Conservation (phyloP, 2,888 invertebrate genomes). For the Coronaproctus castanopsis region DNA sequence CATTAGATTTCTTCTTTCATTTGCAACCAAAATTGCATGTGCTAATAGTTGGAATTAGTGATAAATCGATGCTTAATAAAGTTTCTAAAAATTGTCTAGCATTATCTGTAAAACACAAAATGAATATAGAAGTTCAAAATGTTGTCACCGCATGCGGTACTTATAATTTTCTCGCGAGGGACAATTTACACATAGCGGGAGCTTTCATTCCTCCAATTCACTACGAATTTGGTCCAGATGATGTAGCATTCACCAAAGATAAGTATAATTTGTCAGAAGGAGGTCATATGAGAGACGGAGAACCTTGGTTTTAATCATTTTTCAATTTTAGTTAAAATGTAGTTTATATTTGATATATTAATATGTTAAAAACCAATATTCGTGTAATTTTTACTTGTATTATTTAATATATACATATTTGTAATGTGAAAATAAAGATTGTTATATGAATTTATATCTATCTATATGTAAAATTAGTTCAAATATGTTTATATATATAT, state of each 20-base stretch:
- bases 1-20: constrained; percentile 52
- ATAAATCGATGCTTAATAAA: background rate
- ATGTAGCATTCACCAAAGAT: background rate
- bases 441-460: too few relatives aligned
- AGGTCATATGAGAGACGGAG: background rate
- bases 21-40: constrained; percentile 59
- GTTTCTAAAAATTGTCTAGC: background rate
- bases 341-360: too few relatives aligned
- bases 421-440: too few relatives aligned
- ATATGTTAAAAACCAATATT: too few relatives aligned
- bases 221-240: background rate
- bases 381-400: too few relatives aligned
- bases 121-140: background rate
- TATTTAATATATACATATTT: too few relatives aligned
- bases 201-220: background rate
- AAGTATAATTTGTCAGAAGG: background rate
- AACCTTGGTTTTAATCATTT: background rate
- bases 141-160: background rate
- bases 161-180: background rate
- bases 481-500: too few relatives aligned
- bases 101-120: background rate
- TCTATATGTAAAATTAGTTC: too few relatives aligned
- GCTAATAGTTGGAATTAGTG: background rate
- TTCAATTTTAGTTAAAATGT: too few relatives aligned
- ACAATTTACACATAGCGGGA: background rate